Percentiles rank a stretch among this genome's conserved stretches.
phyloP scores from a whole-genome alignment of 2,113 vertebrate species.

The Bothrops jararaca region DNA sequence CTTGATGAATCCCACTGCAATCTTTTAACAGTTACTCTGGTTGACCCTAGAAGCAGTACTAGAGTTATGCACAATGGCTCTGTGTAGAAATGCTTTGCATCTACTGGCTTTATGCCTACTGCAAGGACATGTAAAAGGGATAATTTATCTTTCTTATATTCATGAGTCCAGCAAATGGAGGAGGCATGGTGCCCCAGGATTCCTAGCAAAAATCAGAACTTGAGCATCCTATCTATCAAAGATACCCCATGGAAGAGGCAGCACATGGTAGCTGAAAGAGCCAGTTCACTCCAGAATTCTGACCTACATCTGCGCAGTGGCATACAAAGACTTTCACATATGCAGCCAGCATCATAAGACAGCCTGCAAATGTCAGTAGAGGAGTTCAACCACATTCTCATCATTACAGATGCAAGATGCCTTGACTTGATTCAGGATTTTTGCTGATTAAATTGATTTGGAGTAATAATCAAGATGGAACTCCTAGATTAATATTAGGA shows the following conservation, averaged over 20 bases:
- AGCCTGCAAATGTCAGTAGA: background rate
- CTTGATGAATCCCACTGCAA: background rate
- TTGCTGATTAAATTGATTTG: conserved; percentile 31
- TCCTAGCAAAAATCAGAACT: background rate
- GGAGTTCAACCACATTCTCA: conserved; percentile 1
- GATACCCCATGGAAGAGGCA: background rate
- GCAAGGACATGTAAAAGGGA: background rate
- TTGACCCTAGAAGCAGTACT: background rate
- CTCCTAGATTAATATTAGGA: background rate
- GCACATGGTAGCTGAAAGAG: background rate
- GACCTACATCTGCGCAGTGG: background rate
- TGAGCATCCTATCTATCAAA: background rate
- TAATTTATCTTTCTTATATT: background rate
- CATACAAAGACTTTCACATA: background rate
- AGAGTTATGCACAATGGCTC: background rate
- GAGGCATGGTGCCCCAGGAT: too few species aligned
- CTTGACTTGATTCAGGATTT: background rate
- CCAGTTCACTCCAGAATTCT: background rate
- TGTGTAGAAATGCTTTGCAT: background rate
- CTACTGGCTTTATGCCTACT: background rate
- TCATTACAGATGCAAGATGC: background rate
- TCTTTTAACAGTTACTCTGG: background rate
- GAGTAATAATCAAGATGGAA: background rate
- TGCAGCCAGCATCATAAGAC: background rate
- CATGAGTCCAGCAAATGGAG: background rate